Base-by-base conservation (phyloP, 2,888 invertebrate species). In the Nephrotoma flavescens region DNA sequence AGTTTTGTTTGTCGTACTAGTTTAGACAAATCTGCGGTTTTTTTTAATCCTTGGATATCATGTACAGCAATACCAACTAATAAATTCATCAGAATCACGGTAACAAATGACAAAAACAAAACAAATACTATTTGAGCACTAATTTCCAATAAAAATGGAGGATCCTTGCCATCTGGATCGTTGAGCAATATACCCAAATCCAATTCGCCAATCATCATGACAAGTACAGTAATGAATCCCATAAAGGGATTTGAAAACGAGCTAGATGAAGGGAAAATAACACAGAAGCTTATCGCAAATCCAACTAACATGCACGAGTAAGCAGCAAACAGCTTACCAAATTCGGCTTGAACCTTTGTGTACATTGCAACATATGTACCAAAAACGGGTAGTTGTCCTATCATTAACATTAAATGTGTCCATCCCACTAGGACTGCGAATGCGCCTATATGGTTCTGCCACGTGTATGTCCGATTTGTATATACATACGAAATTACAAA, bases 321-420 rank as follows among this genome's bases (percentile, higher is more conserved):
- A 0, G 97, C 97, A 92, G 96, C 93, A 86, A 97, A 93, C n/a
- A 97, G 92, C 90, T 97, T 96, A 6, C 96, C 96, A 89, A 97
- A 97, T 92, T 97, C 97, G 85, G 95, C 96, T 90, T 96, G 96
- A 0, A 97, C 96, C 91, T 96, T 95, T 0, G 96, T 96, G 89
- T 96, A 97, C 97, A 97, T 97, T 0, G 97, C 97, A 4, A 97
- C 97, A 90, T 97, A 97, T 0, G 97, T 96, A 19, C 97, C 97
- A 89, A 97, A 96, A 86, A 96, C 94, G 0, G 97, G 97, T 57
- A 97, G 92, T 89, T 97, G 96, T 0, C 97, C 97, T 87, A 97
- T 95, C 96, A 97, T 96, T 90, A 96, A 92, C 96, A 97, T 96
- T n/a, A 97, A 92, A 91, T 97, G 96, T 5, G 96, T 96, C 97